phyloP scores from a whole-genome alignment of 2,888 invertebrate species.

The Trissonchulus sp. region DNA sequence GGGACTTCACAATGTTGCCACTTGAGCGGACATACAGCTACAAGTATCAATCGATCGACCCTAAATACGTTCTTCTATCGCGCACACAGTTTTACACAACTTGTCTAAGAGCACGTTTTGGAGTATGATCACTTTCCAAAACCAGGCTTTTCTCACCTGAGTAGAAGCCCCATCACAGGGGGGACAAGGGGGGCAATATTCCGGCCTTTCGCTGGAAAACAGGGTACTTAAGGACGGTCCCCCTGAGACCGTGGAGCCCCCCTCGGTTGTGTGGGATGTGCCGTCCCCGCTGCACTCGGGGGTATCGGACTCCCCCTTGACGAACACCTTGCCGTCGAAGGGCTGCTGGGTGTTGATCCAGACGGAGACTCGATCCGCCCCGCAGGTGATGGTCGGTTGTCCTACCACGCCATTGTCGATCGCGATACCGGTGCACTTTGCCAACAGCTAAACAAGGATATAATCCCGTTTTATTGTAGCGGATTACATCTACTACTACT shows the following conservation, averaged over 20 bases:
- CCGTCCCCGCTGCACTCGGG: slow-evolving; percentile 15
- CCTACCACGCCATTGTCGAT: slow-evolving; percentile 32
- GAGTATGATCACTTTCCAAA: too few relatives aligned
- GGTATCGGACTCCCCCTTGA: slow-evolving; percentile 43
- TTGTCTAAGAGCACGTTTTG: too few relatives aligned
- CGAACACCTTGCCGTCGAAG: slow-evolving; percentile 48
- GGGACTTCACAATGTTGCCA: too few relatives aligned
- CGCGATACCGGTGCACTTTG: slow-evolving; percentile 19
- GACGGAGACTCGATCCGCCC: slow-evolving; percentile 43
- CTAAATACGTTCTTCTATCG: too few relatives aligned
- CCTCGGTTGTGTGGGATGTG: too few relatives aligned
- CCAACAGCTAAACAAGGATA: too few relatives aligned
- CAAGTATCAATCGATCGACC: too few relatives aligned
- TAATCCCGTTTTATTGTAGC: too few relatives aligned
- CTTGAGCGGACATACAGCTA: too few relatives aligned
- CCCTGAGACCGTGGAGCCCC: background rate
- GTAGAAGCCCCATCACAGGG: background rate
- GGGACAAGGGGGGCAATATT: slow-evolving; percentile 24
- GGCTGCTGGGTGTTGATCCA: slow-evolving; percentile 44
- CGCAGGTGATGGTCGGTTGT: slow-evolving; percentile 46
- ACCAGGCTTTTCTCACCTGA: too few relatives aligned
- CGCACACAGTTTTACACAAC: too few relatives aligned
- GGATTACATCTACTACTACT: too few relatives aligned
- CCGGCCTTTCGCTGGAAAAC: background rate
- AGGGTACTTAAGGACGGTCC: background rate